Conservation (phyloP, 1,140 invertebrate genomes). For the Sinonovacula constricta region DNA sequence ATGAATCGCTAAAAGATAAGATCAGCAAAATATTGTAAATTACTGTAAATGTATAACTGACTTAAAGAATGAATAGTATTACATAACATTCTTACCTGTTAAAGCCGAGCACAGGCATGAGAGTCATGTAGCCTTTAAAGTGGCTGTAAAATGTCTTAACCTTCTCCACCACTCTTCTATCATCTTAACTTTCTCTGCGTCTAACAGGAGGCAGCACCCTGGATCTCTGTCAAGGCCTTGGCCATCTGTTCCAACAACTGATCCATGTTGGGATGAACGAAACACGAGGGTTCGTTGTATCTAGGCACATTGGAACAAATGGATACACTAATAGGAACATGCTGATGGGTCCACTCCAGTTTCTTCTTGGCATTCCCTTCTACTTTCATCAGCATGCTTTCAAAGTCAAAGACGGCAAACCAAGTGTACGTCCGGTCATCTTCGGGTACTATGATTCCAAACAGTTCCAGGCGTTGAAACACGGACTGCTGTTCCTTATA, state of each 20-base stretch:
- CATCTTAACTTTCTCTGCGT: neutral
- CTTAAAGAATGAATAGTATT: neutral
- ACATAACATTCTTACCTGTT: conserved; percentile 11
- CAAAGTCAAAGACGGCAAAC: conserved; percentile 24
- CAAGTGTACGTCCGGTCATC: conserved; percentile 14
- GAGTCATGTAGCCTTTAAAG: conserved; percentile 6
- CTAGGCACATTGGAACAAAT: conserved; percentile 10
- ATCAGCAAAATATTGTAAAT: neutral
- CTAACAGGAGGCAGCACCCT: neutral
- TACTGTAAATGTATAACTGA: neutral
- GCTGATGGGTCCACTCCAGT: conserved; percentile 3
- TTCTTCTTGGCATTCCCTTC: neutral
- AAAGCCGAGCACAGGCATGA: conserved; percentile 28
- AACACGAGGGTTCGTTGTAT: neutral
- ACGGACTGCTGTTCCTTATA: conserved; percentile 3
- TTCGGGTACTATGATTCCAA: neutral
- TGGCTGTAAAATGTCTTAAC: conserved; percentile 4
- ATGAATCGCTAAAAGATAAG: neutral
- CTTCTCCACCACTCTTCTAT: neutral
- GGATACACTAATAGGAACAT: conserved; percentile 16
- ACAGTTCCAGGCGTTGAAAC: conserved; percentile 18
- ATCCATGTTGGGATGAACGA: conserved; percentile 17
- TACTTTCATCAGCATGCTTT: conserved; percentile 25
- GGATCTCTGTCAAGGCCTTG: conserved; percentile 5
- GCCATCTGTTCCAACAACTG: neutral